phyloP scores from a whole-genome alignment of 1,140 invertebrate species.

The Lethocerus indicus region DNA sequence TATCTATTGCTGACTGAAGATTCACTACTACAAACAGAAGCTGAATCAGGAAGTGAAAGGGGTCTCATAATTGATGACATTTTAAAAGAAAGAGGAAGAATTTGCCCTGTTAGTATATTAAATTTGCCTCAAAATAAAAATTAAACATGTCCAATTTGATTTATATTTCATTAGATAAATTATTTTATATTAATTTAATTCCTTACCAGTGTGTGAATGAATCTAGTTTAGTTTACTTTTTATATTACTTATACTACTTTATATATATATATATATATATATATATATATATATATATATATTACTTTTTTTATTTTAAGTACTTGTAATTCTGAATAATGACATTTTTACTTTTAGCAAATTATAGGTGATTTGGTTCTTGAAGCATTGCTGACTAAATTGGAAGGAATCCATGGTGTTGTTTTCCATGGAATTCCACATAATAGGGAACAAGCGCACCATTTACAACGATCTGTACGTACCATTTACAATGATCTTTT shows the following conservation, averaged over 20 bases:
- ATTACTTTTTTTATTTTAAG: too few species aligned
- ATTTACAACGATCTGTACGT: constrained; percentile 11
- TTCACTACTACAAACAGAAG: constrained; percentile 10
- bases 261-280: too few species aligned
- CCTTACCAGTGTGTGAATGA: too few species aligned
- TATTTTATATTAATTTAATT: too few species aligned
- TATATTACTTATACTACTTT: too few species aligned
- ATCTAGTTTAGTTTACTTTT: too few species aligned
- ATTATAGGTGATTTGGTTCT: constrained; percentile 9
- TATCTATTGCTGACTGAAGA: constrained; percentile 10
- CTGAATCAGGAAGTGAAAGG: constrained; percentile 4
- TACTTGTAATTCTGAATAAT: too few species aligned
- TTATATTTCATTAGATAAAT: too few species aligned
- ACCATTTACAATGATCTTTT: too few species aligned
- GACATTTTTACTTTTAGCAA: constrained; percentile 5
- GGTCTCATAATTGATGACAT: constrained; percentile 9
- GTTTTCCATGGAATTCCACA: constrained; percentile 11
- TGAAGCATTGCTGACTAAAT: constrained; percentile 8
- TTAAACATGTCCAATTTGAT: too few species aligned
- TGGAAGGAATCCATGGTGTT: constrained; percentile 10
- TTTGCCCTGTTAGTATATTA: constrained; percentile 6
- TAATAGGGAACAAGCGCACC: constrained; percentile 8
- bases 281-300: too few species aligned
- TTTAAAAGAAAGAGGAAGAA: constrained; percentile 10
- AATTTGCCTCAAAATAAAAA: background rate